Evolutionary conservation across 2,797 vertebrate genomes (phyloP), one percentile per base, ranked within the genome.

Genomic region (Nannoperca obscura): DNA sequence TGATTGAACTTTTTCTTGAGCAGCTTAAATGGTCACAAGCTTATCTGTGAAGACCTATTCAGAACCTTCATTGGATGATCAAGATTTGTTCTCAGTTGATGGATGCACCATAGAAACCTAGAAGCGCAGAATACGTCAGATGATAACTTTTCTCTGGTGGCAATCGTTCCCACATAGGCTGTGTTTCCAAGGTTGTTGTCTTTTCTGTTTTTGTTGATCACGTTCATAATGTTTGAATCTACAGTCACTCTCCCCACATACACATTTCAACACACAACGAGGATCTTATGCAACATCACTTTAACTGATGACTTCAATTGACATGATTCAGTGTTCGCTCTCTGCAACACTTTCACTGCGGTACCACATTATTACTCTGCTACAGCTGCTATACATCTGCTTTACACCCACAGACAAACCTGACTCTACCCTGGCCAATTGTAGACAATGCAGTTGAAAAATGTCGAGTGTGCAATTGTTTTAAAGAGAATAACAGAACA

Each of bases 371-470:
- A 83, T 53, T 66, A 64, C 76, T 66, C 60, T 24, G 73, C 80
- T 63, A 76, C 77, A 76, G 70, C 76, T 74, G 75, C 83, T 78
- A 24, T 88, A 76, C 82, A 83, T 88, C 85, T 78, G 58, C 76
- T 87, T 83, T 78, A 80, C 72, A 75, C 59, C 55, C 59, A 38
- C 74, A 84, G 69, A 87, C 78, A 40, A 80, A 82, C 82, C 66
- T 63, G 52, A 65, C 61, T 83, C 78, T 70, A 32, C 47, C 42
- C 64, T 14, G 44, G 75, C 69, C 62, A 15, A 20, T 67, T 75
- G 74, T 58, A 87, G 83, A 91, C 90, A 87, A 90, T 83, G 71
- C 81, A 82, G 83, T 76, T 86, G 90, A 88, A 92, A 91, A 93
- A 85, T 84, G 88, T 74, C 20, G 87, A 82, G 74, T 89, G 71